phyloP scores from a whole-genome alignment of 2,888 invertebrate genomes.

The Polyploca ridens region DNA sequence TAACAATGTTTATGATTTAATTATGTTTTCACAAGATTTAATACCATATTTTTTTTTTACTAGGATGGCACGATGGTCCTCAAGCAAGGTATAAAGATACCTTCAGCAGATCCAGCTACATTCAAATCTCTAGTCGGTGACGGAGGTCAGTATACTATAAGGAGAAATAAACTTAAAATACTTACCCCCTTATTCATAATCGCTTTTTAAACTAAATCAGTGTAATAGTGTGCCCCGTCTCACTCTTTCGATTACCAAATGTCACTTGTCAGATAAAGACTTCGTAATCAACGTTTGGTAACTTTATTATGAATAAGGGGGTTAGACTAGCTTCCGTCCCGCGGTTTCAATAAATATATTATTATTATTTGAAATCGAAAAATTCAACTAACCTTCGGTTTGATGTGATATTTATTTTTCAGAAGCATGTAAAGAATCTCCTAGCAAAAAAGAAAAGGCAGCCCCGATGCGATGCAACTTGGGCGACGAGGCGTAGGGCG shows the following conservation, averaged over 20 bases:
- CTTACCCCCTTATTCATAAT: no score
- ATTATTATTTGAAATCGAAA: no score
- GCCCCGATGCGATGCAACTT: conserved; percentile 60
- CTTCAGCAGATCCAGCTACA: conserved; percentile 51
- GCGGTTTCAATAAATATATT: no score
- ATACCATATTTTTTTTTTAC: conserved; percentile 20
- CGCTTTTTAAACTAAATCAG: no score
- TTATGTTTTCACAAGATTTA: no score
- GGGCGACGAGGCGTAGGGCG: conserved; percentile 43
- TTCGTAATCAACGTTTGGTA: no score
- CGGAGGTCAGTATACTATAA: conserved; percentile 41
- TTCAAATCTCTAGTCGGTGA: conserved; percentile 59
- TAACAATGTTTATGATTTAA: no score
- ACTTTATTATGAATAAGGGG: no score
- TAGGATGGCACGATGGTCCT: conserved; percentile 81
- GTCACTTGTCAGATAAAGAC: no score
- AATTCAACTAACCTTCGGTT: neutral
- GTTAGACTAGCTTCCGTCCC: no score
- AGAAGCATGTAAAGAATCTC: conserved; percentile 58
- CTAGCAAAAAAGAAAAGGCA: conserved; percentile 48
- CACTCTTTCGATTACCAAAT: no score
- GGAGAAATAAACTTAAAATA: neutral
- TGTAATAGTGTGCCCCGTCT: no score
- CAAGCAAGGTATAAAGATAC: conserved; percentile 76
- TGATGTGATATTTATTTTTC: conserved; percentile 24